phyloP scores from a whole-genome alignment of 2,113 vertebrate species.

The Halcyon malimbica region DNA sequence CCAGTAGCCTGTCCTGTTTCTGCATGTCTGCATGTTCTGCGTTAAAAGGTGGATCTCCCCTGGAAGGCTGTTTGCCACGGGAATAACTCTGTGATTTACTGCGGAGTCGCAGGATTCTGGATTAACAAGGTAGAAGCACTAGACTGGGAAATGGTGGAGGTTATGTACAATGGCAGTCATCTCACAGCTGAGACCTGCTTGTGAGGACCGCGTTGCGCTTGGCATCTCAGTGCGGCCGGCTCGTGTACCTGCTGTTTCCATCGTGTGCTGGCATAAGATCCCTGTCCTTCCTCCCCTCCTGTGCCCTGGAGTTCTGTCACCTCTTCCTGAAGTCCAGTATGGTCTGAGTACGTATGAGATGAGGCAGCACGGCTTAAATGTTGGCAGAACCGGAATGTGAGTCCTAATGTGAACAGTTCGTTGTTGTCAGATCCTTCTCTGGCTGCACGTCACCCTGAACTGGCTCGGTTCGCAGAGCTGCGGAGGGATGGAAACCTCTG shows the following conservation, averaged over 20 bases:
- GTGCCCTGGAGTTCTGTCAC: not conserved
- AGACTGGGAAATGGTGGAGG: not conserved
- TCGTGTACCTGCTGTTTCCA: accelerated
- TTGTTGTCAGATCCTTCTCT: not conserved
- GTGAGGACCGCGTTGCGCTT: not conserved
- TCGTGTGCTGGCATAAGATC: not conserved
- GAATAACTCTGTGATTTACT: not conserved
- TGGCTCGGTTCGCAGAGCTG: not conserved
- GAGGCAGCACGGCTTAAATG: not conserved
- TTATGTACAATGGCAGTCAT: not conserved
- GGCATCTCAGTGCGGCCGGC: not conserved
- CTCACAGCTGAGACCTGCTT: not conserved
- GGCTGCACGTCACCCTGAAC: not conserved
- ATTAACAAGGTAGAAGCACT: not conserved
- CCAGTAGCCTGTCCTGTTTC: not conserved
- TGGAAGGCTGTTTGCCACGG: not conserved
- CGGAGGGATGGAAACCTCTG: not conserved
- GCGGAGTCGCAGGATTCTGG: not conserved
- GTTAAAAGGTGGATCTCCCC: not conserved
- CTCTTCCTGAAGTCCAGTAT: too few species aligned
- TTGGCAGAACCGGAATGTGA: not conserved
- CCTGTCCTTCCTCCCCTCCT: not conserved
- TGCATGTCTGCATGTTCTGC: not conserved
- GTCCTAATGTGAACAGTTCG: not conserved
- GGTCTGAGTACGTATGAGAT: not conserved